Evolutionary conservation across 2,113 vertebrate genomes (phyloP), one percentile per base, ranked within the genome.

Genomic region (Otus sunia): DNA sequence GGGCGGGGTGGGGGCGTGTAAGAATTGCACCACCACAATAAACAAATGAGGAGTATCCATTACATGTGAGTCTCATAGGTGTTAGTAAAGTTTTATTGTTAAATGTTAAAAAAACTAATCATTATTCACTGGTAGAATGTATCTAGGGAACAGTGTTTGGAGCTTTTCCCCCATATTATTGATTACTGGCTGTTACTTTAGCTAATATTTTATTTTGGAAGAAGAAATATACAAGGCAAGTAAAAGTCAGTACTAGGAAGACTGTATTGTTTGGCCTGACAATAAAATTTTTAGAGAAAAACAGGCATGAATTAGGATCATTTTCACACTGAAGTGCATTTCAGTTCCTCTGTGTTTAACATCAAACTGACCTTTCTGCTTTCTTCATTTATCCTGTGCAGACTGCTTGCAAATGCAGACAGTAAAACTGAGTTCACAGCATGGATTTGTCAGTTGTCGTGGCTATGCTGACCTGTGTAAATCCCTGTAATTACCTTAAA

Each of bases 31-130:
- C 39, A 41, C 39, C 39, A 41, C 39, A 41, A 12, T 41, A 13
- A 71, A 93, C 64, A 96, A 90, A 96, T 96, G 73, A 94, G 92
- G 74, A 96, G 59, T 85, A 77, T 91, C 71, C 36, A 27, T 97
- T 97, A 96, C 75, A 95, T 86, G 81, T 67, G 34, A 68, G 50
- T 88, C 59, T 92, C 76, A 67, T 77, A 68, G 34, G 53, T 74
- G 78, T 86, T 94, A 90, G 71, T 81, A 84, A 96, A 97, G 74
- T 96, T 97, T 97, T 95, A 93, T 74, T 89, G 88, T 95, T 95
- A 97, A 85, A 76, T 60, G 45, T 59, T 64, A 59, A 92, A 86
- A 95, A 78, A 80, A 71, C 45, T 58, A 94, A 47, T 91, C 96
- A 95, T 97, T 97, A 88, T 20, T 96, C 73, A 87, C 27, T 69